Base-by-base conservation (phyloP, 1,140 invertebrate species). In the Aphelenchoides besseyi region DNA sequence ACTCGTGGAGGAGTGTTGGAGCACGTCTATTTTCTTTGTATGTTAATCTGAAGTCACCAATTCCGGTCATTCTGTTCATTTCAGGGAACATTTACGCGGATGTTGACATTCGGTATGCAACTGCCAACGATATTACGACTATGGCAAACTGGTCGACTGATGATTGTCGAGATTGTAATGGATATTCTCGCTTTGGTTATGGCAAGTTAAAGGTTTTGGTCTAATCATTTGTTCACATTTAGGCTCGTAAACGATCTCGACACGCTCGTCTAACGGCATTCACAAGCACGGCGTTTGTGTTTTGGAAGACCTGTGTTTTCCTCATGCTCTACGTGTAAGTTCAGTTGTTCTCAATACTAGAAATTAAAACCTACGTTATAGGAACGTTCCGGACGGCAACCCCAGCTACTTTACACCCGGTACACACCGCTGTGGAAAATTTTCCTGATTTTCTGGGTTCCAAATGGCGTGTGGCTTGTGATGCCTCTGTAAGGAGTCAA, bases 231-330 rank as follows among this genome's bases (percentile, higher is more conserved):
- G 2, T 68, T 16, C 16, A 29, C 35, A 8, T 71, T 41, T 33
- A 78, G 59, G 36, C 62, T 52, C 68, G 74, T 0, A 55, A 37
- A 26, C 1, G 74, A 12, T 82, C 79, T 2, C 74, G 71, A 18
- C 79, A 81, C 57, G 70, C 79, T 18, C 29, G 79, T 3, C 57
- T 81, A 23, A 73, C 79, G 18, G 73, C 75, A 26, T 82, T 81
- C 70, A 75, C 72, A 2, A 75, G 74, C 0, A 75, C 33, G 33
- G 72, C 75, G 1, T 76, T 81, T 41, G 80, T 82, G 12, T 81
- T 81, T 72, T 81, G 79, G 79, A 81, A 81, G 66, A 81, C 79
- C 0, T 54, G 74, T 28, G 69, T 82, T 68, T 81, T 73, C 72
- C 67, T 81, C 57, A 61, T 76, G 0, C 69, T 81, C 9, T 81